Conservation (phyloP, 2,888 invertebrate species). For the Frankliniella intonsa region DNA sequence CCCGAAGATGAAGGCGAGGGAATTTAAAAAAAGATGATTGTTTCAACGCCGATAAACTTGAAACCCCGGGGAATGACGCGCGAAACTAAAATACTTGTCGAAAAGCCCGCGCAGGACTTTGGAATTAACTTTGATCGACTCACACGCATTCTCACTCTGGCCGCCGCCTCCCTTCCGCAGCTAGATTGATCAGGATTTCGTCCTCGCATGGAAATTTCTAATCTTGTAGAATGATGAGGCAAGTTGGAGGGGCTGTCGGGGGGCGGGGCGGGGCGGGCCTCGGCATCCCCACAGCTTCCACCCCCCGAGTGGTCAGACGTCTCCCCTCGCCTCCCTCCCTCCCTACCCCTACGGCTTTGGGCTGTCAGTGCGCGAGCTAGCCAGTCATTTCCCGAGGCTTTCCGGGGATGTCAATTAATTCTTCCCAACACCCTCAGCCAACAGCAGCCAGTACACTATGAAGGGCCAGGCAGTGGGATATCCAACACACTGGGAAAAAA, state of each 20-base stretch:
- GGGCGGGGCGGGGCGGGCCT: not conserved
- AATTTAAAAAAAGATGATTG: not conserved
- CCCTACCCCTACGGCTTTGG: not conserved
- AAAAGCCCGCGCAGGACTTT: no score
- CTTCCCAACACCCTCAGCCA: not conserved
- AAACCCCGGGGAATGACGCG: no score
- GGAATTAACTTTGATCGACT: not conserved
- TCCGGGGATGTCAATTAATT: constrained; percentile 21
- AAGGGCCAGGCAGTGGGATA: no score
- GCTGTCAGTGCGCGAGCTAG: not conserved
- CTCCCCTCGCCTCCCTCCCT: not conserved
- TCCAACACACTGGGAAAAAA: no score
- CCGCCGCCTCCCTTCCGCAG: no score
- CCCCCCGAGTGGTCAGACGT: not conserved
- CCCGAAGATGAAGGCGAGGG: not conserved
- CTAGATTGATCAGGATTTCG: no score
- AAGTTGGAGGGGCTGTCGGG: not conserved
- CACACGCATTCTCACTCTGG: not conserved
- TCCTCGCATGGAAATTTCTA: not conserved
- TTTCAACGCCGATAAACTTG: no score
- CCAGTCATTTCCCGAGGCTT: constrained; percentile 22
- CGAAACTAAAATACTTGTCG: no score
- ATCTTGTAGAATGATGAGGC: not conserved
- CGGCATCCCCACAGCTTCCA: not conserved
- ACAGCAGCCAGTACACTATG: not conserved